Evolutionary conservation across 2,888 invertebrate genomes (phyloP).

Genomic region (Tryphoninae sp.): DNA sequence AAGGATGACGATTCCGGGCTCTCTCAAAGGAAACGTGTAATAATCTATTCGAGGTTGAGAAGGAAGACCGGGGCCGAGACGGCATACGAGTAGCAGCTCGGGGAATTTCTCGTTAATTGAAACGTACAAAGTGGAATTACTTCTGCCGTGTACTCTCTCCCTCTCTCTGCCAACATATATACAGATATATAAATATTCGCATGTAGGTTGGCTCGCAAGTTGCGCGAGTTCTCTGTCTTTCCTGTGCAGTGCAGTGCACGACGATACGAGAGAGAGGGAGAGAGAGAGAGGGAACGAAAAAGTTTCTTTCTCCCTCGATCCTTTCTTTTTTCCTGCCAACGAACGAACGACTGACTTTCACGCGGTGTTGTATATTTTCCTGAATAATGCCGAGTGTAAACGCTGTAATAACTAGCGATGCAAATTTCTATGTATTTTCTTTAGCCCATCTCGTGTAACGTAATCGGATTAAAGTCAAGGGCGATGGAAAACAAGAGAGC

Average conservation of each 20-base stretch:
- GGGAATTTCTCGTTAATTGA: constrained; percentile 57
- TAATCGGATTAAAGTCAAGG: background rate
- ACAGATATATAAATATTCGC: constrained; percentile 34
- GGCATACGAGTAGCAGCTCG: constrained; percentile 23
- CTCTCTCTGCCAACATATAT: constrained; percentile 29
- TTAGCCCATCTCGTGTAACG: background rate
- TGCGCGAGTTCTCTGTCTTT: constrained; percentile 5
- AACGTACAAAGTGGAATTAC: constrained; percentile 60
- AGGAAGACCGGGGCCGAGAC: constrained; percentile 16
- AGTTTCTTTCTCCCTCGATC: background rate
- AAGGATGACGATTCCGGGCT: constrained; percentile 39
- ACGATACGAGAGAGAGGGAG: background rate
- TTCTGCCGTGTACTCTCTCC: constrained; percentile 48
- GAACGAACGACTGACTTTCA: background rate
- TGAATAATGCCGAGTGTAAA: background rate
- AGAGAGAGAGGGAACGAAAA: background rate
- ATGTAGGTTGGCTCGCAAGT: background rate
- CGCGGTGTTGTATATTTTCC: background rate
- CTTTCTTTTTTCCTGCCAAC: background rate
- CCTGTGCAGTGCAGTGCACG: constrained; percentile 10
- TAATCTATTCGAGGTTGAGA: constrained; percentile 58
- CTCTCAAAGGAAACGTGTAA: constrained; percentile 58
- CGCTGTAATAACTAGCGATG: background rate
- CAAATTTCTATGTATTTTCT: constrained; percentile 5
- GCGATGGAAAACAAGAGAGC: background rate